Evolutionary conservation across 2,888 invertebrate species (phyloP).

Genomic region (Sipha maydis): DNA sequence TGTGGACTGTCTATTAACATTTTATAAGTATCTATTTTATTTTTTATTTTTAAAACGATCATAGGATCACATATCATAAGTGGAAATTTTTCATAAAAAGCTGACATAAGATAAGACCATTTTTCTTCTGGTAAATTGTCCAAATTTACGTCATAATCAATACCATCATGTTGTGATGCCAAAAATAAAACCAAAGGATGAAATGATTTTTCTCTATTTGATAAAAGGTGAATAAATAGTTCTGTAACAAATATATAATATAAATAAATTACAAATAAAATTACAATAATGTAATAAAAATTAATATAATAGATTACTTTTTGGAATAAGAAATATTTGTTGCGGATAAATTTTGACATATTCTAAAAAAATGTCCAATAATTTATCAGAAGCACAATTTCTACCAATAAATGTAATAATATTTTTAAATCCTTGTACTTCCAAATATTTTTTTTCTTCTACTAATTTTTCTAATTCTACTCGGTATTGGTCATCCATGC

Average conservation of each 20-base stretch:
- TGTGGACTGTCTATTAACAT: conserved; percentile 34
- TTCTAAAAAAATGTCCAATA: conserved; percentile 18
- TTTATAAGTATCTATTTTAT: conserved; percentile 44
- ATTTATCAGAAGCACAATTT: neutral
- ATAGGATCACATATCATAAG: conserved; percentile 13
- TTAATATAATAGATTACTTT: conserved; percentile 33
- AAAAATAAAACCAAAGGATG: conserved; percentile 52
- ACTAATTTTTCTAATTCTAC: neutral
- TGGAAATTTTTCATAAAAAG: conserved; percentile 32
- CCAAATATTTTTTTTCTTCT: conserved; percentile 15
- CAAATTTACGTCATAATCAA: conserved; percentile 28
- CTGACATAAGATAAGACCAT: conserved; percentile 49
- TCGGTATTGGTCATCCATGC: neutral
- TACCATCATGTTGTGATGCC: neutral
- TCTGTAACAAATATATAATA: conserved; percentile 24
- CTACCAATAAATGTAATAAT: neutral
- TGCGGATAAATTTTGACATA: conserved; percentile 40
- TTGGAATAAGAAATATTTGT: conserved; percentile 23
- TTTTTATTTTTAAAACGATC: neutral
- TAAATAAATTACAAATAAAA: neutral
- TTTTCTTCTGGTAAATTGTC: conserved; percentile 38
- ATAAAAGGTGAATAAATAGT: neutral
- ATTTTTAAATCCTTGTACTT: neutral
- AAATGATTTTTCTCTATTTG: conserved; percentile 20
- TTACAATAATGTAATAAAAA: neutral